Conservation (phyloP, 2,113 vertebrate species). For the Gopherus flavomarginatus region DNA sequence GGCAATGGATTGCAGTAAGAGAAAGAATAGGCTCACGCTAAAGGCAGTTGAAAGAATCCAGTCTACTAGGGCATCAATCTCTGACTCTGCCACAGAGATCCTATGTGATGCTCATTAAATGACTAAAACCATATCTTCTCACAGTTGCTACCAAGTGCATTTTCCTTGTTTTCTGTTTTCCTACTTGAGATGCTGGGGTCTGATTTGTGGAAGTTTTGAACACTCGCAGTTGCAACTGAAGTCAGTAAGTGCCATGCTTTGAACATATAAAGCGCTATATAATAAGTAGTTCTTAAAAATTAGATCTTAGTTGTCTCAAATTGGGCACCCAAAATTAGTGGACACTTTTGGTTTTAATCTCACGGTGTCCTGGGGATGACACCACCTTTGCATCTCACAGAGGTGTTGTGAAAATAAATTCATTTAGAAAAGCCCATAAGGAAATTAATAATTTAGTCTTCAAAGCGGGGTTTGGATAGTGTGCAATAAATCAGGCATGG, state of each 20-base stretch:
- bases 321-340: fast-evolving
- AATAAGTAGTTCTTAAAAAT: background rate
- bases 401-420: background rate
- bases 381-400: background rate
- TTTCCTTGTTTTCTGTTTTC: fast-evolving
- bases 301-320: background rate
- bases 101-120: background rate
- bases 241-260: background rate
- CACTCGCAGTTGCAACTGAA: background rate
- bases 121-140: background rate
- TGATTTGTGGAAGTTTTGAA: fast-evolving
- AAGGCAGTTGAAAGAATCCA: background rate
- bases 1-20: fast-evolving
- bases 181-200: background rate
- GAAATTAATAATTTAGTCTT: background rate
- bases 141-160: fast-evolving
- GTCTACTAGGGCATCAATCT: no score
- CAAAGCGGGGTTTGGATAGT: background rate
- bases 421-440: constrained; percentile 20
- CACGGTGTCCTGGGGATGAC: background rate
- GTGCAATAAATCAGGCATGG: fast-evolving
- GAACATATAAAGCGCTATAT: background rate
- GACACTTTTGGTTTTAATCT: background rate
- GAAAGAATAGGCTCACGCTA: background rate
- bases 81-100: background rate